Conservation (phyloP, 2,113 vertebrate species). For the Sphaerodactylus townsendi region DNA sequence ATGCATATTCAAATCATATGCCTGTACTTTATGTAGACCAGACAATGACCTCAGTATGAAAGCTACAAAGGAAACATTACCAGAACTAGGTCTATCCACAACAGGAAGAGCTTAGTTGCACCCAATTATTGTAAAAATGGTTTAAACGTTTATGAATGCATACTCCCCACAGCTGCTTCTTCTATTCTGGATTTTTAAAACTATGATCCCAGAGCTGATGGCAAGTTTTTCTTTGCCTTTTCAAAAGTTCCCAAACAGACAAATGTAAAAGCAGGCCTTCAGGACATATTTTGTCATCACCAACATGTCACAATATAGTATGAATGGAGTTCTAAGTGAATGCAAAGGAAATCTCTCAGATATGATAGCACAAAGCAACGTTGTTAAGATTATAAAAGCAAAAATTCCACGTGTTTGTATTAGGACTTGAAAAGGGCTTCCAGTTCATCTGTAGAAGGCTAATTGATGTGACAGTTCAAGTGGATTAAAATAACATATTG, state of each 20-base stretch:
- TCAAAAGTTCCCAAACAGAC: constrained; percentile 21
- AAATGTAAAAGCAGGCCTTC: constrained; percentile 13
- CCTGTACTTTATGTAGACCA: background rate
- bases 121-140: background rate
- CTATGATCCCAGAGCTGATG: background rate
- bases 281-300: constrained; percentile 42
- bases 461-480: constrained; percentile 48
- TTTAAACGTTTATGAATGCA: constrained; percentile 8
- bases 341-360: constrained; percentile 51
- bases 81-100: constrained; percentile 5
- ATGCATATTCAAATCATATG: background rate
- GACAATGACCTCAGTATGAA: constrained; percentile 6
- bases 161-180: constrained; percentile 8
- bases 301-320: constrained; percentile 51
- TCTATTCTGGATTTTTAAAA: constrained; percentile 31
- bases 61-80: constrained; percentile 14
- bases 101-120: background rate
- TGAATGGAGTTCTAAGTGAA: constrained; percentile 48
- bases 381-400: constrained; percentile 33
- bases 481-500: constrained; percentile 33
- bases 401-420: constrained; percentile 29
- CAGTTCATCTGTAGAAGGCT: constrained; percentile 32
- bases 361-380: constrained; percentile 42
- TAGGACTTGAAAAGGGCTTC: constrained; percentile 20
- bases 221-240: background rate